phyloP scores from a whole-genome alignment of 1,140 invertebrate species.

The Anagrus nilaparvatae region DNA sequence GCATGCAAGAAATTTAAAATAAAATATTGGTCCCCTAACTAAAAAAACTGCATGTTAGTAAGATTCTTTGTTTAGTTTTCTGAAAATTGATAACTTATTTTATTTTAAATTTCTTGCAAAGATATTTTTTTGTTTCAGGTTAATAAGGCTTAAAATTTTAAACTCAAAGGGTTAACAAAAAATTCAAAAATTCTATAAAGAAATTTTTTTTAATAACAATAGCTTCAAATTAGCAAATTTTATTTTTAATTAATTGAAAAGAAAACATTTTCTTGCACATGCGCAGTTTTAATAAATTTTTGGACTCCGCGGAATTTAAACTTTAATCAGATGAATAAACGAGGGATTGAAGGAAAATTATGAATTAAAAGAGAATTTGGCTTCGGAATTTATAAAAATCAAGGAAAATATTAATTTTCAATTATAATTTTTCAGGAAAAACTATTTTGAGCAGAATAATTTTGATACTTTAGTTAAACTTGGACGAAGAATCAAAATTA shows the following conservation, averaged over 20 bases:
- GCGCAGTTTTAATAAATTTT: too few relatives aligned
- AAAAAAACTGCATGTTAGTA: too few relatives aligned
- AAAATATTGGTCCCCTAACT: too few relatives aligned
- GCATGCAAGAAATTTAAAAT: too few relatives aligned
- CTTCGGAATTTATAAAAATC: not conserved
- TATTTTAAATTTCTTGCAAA: too few relatives aligned
- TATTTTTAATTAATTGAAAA: not conserved
- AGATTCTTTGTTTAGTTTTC: too few relatives aligned
- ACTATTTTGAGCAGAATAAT: not conserved
- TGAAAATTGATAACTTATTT: too few relatives aligned
- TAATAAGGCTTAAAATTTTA: too few relatives aligned
- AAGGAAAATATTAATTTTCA: not conserved
- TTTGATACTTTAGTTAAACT: not conserved
- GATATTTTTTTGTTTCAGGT: too few relatives aligned
- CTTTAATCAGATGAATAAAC: not conserved
- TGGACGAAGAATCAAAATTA: not conserved
- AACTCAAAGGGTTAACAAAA: too few relatives aligned
- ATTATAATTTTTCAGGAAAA: not conserved
- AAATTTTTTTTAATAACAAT: too few relatives aligned
- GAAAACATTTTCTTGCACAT: not conserved
- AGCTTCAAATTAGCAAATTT: not conserved
- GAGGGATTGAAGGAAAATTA: constrained; percentile 3
- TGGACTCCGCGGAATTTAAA: not conserved
- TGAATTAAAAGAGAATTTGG: constrained; percentile 3
- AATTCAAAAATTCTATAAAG: too few relatives aligned